Evolutionary conservation across 2,797 vertebrate species (phyloP).

Genomic region (Carapus acus): DNA sequence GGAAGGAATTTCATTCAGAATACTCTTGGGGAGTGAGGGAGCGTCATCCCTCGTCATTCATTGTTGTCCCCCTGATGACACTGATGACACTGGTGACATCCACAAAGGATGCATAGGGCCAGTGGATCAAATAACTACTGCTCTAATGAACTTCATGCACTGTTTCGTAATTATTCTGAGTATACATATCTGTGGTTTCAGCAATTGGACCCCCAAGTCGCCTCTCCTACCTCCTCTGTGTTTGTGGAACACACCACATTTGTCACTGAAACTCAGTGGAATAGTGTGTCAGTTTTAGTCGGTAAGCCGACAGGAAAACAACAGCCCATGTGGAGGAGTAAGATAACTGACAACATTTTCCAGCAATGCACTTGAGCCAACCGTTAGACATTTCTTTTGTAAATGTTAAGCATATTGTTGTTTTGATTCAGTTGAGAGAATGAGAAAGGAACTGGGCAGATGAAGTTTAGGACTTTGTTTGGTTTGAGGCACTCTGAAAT

Average conservation of each 20-base stretch:
- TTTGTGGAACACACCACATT: slow-evolving; percentile 61
- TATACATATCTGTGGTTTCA: slow-evolving; percentile 41
- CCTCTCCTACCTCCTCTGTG: slow-evolving; percentile 52
- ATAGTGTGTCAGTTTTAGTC: slow-evolving; percentile 57
- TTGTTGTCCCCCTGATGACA: slow-evolving; percentile 14
- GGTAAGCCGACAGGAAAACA: slow-evolving; percentile 70
- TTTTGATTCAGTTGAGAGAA: slow-evolving; percentile 14
- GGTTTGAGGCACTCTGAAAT: too few relatives aligned
- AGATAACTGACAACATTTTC: slow-evolving; percentile 67
- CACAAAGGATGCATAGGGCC: neutral
- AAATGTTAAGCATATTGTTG: slow-evolving; percentile 30
- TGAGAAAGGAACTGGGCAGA: slow-evolving; percentile 1
- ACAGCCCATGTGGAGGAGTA: slow-evolving; percentile 67
- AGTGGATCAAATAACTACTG: slow-evolving; percentile 11
- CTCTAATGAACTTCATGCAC: too few relatives aligned
- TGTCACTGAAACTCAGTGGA: slow-evolving; percentile 62
- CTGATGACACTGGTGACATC: slow-evolving; percentile 17
- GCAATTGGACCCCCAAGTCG: slow-evolving; percentile 53
- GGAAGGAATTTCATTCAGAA: slow-evolving; percentile 39
- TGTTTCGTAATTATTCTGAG: slow-evolving; percentile 20
- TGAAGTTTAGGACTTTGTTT: too few relatives aligned
- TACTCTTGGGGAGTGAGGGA: slow-evolving; percentile 3
- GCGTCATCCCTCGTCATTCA: slow-evolving; percentile 31
- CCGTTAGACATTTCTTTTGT: slow-evolving; percentile 16
- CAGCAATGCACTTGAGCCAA: slow-evolving; percentile 55